Evolutionary conservation across 2,888 invertebrate species (phyloP), one percentile per base, ranked within the genome.

Genomic region (Caenorhabditis zanzibari): DNA sequence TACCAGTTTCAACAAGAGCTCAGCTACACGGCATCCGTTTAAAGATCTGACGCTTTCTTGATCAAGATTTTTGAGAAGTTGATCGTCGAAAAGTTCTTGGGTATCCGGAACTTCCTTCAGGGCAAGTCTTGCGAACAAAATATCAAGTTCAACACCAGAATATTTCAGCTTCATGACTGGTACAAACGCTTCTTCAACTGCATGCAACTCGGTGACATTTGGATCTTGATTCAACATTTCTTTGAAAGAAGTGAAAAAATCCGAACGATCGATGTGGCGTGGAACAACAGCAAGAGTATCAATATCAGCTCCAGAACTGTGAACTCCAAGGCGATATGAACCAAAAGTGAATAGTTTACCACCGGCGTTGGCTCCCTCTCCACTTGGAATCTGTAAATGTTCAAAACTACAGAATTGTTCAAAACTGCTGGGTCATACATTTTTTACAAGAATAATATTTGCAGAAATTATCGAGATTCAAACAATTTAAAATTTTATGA

Each of bases 341-440:
- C 99, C 99, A 93, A 99, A 99, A n/a, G 98, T 99, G 92, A 97
- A 99, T 83, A 99, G 97, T 94, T 98, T 98, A 4, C 99, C 99
- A 26, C 98, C 98, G 79, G 98, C 96, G 35, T 92, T 92, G 68
- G 96, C 96, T 1, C 96, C 96, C 0, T 96, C 95, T 88, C 95
- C 95, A 76, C 95, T 95, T 7, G 98, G 97, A 95, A 98, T 96
- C 93, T 75, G 35, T 9, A 68, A 47, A 32, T 7, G 32, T 6
- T 4, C 4, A 32, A 32, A 32, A 7, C 7, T 32, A 6, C 32
- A 7, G 32, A n/a, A n/a, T n/a, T n/a, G n/a, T n/a, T n/a, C n/a
- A n/a, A n/a, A n/a, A n/a, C n/a, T n/a, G n/a, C n/a, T n/a, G n/a
- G n/a, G n/a, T n/a, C n/a, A n/a, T n/a, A n/a, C n/a, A n/a, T n/a